Evolutionary conservation across 92 coral and sea anemone species (phyloP).

Genomic region (Ricordea florida): DNA sequence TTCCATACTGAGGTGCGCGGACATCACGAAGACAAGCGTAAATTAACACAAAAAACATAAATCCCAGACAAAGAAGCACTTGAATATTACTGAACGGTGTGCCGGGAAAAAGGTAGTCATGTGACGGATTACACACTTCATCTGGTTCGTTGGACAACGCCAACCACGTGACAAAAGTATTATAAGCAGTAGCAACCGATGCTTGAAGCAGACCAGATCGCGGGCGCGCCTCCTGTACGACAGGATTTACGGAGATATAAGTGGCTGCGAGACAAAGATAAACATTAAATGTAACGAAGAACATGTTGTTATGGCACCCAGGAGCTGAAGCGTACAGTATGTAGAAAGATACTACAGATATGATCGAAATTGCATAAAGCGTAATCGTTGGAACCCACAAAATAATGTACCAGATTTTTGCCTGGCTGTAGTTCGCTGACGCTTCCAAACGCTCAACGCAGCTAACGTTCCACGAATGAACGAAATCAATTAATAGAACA

Average conservation of each 20-base stretch:
- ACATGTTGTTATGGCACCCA: constrained; percentile 89
- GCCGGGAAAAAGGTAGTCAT: constrained; percentile 83
- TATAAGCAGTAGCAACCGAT: constrained; percentile 88
- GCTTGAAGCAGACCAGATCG: constrained; percentile 95
- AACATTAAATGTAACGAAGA: constrained; percentile 87
- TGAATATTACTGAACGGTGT: constrained; percentile 79
- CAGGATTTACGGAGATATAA: constrained; percentile 86
- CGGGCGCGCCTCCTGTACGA: constrained; percentile 93
- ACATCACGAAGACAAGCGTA: constrained; percentile 77
- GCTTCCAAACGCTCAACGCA: constrained; percentile 81
- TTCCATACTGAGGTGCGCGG: constrained; percentile 92
- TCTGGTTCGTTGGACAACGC: constrained; percentile 97
- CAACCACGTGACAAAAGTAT: constrained; percentile 93
- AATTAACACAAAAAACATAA: constrained; percentile 85
- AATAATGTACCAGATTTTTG: constrained; percentile 68
- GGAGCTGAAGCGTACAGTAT: constrained; percentile 61
- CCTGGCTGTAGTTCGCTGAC: constrained; percentile 42
- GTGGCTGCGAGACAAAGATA: constrained; percentile 89
- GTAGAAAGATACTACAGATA: constrained; percentile 73
- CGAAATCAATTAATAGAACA: constrained; percentile 76
- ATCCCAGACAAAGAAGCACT: constrained; percentile 69
- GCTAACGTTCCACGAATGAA: constrained; percentile 78
- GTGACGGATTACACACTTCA: constrained; percentile 81
- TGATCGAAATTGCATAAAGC: constrained; percentile 82
- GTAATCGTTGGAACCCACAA: constrained; percentile 85